Base-by-base conservation (phyloP, 2,797 vertebrate genomes). In the Menidia menidia region DNA sequence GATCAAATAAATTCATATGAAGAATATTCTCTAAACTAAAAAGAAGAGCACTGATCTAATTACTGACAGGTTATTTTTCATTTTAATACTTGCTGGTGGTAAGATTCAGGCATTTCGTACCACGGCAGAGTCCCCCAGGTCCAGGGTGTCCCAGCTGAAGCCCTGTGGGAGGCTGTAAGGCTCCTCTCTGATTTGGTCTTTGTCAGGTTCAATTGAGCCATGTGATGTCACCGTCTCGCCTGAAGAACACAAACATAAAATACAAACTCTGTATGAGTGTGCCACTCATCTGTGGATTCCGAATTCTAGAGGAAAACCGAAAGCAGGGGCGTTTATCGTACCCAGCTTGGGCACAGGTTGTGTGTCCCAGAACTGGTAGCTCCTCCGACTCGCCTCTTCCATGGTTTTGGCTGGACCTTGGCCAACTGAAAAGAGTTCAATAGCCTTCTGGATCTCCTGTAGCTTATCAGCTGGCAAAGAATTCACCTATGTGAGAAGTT, bases 361-460 rank as follows among this genome's bases (percentile, higher is more conserved):
- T 0, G 98, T 99, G 90, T 99, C 98, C 98, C 98, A 99, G 92
- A 99, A 98, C 90, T 99, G 98, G 89, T 99, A 99, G 92, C 97
- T 99, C 84, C 98, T 95, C 70, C 97, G 96, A 83, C 92, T 97
- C 13, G 97, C 97, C 81, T 99, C 98, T 82, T 99, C 97, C 98
- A 99, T 97, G 75, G 97, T 99, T 90, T 98, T 98, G 89, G 98
- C 98, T 73, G 97, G 97, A 64, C 97, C 97, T 70, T 98, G 97
- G 54, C 97, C 97, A 33, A 99, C 96, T 11, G 97, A 98, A 86
- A 99, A 98, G 68, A 99, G 93, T 79, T 98, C 97, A 9, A 99
- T 99, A 87, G 97, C 98, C 92, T 98, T 98, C 82, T 99, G 97
- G 91, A 99, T 98, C 81, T 91, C 90, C 77, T 91, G 90, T 33